Percentiles rank a stretch among this genome's conserved stretches.
Conservation (phyloP, 2,888 invertebrate genomes). For the Melanotus villosus region DNA sequence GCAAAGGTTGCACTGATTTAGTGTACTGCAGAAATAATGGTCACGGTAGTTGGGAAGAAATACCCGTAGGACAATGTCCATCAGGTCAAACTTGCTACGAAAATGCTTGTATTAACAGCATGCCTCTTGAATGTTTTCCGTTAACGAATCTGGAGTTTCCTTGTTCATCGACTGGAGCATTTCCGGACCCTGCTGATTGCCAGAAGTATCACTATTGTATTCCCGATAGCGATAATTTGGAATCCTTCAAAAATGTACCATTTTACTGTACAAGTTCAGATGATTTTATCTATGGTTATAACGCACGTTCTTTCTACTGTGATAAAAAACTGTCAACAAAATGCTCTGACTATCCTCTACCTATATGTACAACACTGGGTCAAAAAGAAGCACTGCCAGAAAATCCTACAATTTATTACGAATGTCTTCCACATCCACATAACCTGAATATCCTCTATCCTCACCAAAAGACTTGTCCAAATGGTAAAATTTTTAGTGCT, state of each 20-base stretch:
- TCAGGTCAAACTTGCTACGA: neutral
- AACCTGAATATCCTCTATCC: too few species aligned
- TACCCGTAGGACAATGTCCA: neutral
- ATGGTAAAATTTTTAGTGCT: too few species aligned
- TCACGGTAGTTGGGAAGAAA: neutral
- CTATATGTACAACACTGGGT: neutral
- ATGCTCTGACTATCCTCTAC: slow-evolving; percentile 16
- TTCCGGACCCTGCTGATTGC: slow-evolving; percentile 37
- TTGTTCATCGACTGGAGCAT: slow-evolving; percentile 32
- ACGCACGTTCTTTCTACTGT: slow-evolving; percentile 19
- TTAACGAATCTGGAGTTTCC: neutral
- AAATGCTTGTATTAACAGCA: neutral
- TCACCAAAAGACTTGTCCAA: too few species aligned
- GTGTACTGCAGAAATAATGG: neutral
- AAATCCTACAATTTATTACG: too few species aligned
- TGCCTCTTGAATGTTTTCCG: neutral
- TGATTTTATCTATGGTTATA: slow-evolving; percentile 11
- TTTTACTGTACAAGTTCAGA: neutral
- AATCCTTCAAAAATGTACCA: too few species aligned
- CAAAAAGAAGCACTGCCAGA: too few species aligned
- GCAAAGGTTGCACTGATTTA: neutral
- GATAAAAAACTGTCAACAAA: neutral
- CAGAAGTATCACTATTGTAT: slow-evolving; percentile 37
- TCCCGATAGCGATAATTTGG: neutral
- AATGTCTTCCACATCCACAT: too few species aligned